Percentiles rank a stretch among this genome's conserved stretches.
phyloP scores from a whole-genome alignment of 2,113 vertebrate genomes.

The Misgurnus anguillicaudatus region DNA sequence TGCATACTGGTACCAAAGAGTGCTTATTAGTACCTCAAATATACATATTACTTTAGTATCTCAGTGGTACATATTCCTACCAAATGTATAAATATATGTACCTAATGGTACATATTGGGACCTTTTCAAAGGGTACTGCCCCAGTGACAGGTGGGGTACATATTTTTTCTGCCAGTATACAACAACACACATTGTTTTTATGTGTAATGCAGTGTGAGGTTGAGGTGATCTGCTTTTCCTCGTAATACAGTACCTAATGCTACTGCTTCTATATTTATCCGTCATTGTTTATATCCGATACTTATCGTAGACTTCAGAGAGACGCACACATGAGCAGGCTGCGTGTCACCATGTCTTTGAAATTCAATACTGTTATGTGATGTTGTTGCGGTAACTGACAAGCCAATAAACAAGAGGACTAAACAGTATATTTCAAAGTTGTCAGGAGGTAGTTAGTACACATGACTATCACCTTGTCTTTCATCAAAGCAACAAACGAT shows the following conservation, averaged over 20 bases:
- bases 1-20: too few species aligned
- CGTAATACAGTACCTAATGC: slow-evolving; percentile 60
- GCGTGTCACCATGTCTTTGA: slow-evolving; percentile 66
- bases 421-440: slow-evolving; percentile 39
- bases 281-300: slow-evolving; percentile 66
- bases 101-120: too few species aligned
- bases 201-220: slow-evolving; percentile 21
- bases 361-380: slow-evolving; percentile 73
- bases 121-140: too few species aligned
- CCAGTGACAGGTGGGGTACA: too few species aligned
- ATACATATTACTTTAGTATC: too few species aligned
- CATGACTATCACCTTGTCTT: not conserved
- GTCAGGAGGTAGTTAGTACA: slow-evolving; percentile 45
- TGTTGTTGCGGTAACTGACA: slow-evolving; percentile 66
- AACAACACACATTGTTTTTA: not conserved
- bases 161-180: not conserved
- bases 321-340: slow-evolving; percentile 58
- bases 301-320: slow-evolving; percentile 69
- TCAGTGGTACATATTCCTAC: too few species aligned
- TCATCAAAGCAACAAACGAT: not conserved
- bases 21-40: too few species aligned
- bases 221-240: slow-evolving; percentile 7
- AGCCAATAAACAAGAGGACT: slow-evolving; percentile 53
- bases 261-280: slow-evolving; percentile 66
- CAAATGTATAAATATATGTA: too few species aligned